A percentile compares a stretch with the other conserved stretches of the same genome.
These are phyloP conservation scores for Carapus acus DNA, from an alignment of 2,797 vertebrate species.

Conservation along the genomic window DNA sequence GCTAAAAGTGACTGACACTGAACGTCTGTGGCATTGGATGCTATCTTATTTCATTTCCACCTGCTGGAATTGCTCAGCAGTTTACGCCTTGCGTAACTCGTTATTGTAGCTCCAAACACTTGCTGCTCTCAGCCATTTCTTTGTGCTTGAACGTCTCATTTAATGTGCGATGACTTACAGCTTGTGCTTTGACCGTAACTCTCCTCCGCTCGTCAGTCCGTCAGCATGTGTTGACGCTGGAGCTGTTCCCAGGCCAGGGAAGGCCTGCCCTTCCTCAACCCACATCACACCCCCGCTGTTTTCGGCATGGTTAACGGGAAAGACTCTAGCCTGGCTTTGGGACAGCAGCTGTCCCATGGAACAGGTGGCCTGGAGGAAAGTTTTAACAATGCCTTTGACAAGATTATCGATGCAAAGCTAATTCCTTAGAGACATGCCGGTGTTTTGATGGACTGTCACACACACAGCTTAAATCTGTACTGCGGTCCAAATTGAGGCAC, in stretches of 20 bases:
- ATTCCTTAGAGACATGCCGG: conserved; percentile 51
- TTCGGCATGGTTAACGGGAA: conserved; percentile 31
- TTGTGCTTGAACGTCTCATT: conserved; percentile 22
- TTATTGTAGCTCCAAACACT: conserved; percentile 15
- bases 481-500: conserved; percentile 40
- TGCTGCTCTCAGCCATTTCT: not conserved
- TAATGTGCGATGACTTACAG: conserved; percentile 19
- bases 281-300: conserved; percentile 16
- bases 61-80: not conserved
- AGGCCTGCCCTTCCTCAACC: conserved; percentile 13
- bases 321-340: conserved; percentile 28
- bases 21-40: conserved; percentile 18
- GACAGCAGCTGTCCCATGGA: conserved; percentile 64
- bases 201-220: conserved; percentile 26
- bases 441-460: conserved; percentile 30
- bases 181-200: conserved; percentile 26
- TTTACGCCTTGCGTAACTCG: conserved; percentile 9
- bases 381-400: conserved; percentile 65
- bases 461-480: conserved; percentile 37
- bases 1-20: conserved; percentile 1
- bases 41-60: conserved; percentile 17
- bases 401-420: conserved; percentile 56
- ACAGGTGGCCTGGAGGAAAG: conserved; percentile 70
- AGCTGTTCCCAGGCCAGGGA: conserved; percentile 21
- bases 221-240: conserved; percentile 35